phyloP scores from a whole-genome alignment of 2,797 vertebrate genomes.

The Oreortyx pictus region DNA sequence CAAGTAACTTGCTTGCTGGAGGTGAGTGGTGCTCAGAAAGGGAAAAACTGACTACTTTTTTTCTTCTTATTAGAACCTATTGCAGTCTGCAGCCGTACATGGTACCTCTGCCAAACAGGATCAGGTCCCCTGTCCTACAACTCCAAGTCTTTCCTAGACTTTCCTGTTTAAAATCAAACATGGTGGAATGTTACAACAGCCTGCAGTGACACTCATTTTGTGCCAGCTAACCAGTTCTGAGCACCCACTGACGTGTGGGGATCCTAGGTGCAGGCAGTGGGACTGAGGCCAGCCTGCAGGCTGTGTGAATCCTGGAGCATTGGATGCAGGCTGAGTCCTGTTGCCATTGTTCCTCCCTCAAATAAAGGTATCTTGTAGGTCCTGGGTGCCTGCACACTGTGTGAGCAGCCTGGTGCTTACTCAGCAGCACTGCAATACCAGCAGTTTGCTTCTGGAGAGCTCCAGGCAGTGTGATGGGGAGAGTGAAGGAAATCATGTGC shows the following conservation, averaged over 20 bases:
- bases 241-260: rapidly evolving
- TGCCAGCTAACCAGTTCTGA: neutral
- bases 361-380: rapidly evolving
- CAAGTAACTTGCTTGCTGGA: neutral
- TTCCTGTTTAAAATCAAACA: neutral
- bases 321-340: neutral
- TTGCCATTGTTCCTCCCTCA: rapidly evolving
- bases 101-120: neutral
- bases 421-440: neutral
- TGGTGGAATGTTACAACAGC: rapidly evolving
- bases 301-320: neutral
- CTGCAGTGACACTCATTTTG: neutral
- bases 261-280: rapidly evolving
- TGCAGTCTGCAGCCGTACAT: neutral
- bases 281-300: neutral
- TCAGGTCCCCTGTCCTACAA: too few relatives aligned
- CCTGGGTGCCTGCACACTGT: rapidly evolving
- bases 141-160: neutral
- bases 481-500: rapidly evolving
- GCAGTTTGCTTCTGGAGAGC: neutral
- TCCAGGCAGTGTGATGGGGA: neutral
- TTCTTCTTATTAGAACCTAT: neutral
- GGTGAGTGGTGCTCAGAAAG: neutral
- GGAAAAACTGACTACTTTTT: rapidly evolving
- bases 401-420: neutral